Percentiles rank a stretch among this genome's conserved stretches.
Conservation (phyloP, 2,113 vertebrate genomes). For the Phasianus colchicus region DNA sequence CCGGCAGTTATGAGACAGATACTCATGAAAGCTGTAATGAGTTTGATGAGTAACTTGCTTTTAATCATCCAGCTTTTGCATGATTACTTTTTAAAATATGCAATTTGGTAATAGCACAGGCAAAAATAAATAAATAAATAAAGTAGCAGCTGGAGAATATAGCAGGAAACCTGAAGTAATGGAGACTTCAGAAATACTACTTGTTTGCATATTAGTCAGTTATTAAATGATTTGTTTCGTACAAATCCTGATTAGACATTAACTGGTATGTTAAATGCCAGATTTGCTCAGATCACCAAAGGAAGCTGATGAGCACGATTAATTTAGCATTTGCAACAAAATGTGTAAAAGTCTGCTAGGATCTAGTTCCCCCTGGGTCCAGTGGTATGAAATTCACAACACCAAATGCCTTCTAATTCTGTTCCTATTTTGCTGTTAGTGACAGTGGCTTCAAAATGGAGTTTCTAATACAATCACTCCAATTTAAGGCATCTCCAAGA, state of each 20-base stretch:
- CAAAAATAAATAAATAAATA: not conserved
- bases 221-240: not conserved
- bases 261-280: not conserved
- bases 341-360: not conserved
- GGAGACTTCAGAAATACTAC: not conserved
- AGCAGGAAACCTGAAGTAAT: constrained; percentile 21
- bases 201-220: not conserved
- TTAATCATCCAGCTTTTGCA: constrained; percentile 55
- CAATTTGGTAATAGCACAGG: constrained; percentile 40
- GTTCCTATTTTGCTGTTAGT: not conserved
- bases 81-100: constrained; percentile 52
- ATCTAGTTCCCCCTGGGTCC: not conserved
- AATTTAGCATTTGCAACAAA: not conserved
- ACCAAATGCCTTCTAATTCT: not conserved
- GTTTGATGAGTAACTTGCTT: constrained; percentile 63
- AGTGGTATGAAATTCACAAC: not conserved
- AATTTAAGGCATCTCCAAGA: not conserved
- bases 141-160: constrained; percentile 54
- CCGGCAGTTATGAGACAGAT: constrained; percentile 41
- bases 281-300: not conserved
- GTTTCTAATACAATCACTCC: not conserved
- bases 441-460: not conserved
- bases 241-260: not conserved
- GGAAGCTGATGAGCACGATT: not conserved
- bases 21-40: constrained; percentile 48